Percentiles rank a stretch among this genome's conserved stretches.
These are phyloP conservation scores for Asteroscopus sphinx DNA, from an alignment of 2,888 invertebrate genomes.

Conservation along the genomic window DNA sequence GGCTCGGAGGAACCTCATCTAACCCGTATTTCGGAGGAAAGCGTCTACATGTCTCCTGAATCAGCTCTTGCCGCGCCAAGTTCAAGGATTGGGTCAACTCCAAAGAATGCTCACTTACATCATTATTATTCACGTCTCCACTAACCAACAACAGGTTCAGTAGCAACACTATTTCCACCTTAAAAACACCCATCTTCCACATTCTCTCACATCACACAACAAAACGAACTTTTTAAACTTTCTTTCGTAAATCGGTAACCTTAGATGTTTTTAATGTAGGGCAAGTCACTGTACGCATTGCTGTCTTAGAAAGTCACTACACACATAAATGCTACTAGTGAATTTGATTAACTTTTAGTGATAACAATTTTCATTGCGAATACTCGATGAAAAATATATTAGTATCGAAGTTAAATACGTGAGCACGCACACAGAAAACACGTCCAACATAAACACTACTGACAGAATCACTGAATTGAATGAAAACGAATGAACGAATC, in stretches of 20 bases:
- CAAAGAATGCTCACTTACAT: conserved; percentile 80
- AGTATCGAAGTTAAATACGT: conserved; percentile 47
- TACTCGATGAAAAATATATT: conserved; percentile 6
- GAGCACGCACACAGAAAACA: conserved; percentile 2
- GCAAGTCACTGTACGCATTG: conserved; percentile 58
- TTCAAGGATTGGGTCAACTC: conserved; percentile 91
- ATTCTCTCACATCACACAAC: conserved; percentile 66
- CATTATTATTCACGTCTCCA: conserved; percentile 72
- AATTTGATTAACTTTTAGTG: conserved; percentile 43
- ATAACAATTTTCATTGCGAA: conserved; percentile 28
- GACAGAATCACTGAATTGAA: conserved; percentile 45
- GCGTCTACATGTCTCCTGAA: conserved; percentile 90
- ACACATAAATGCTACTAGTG: conserved; percentile 3
- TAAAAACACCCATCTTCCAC: conserved; percentile 72
- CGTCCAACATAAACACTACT: conserved; percentile 3
- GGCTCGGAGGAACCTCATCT: conserved; percentile 86
- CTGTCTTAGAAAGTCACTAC: conserved; percentile 21
- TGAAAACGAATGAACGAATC: neutral
- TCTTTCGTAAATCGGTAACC: conserved; percentile 72
- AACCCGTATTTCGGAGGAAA: conserved; percentile 80
- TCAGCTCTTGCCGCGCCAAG: conserved; percentile 90
- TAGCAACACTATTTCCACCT: conserved; percentile 69
- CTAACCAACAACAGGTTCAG: conserved; percentile 72
- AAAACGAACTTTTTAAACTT: conserved; percentile 70
- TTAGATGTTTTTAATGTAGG: conserved; percentile 77